phyloP scores from a whole-genome alignment of 2,113 vertebrate genomes.

The Uria aalge region DNA sequence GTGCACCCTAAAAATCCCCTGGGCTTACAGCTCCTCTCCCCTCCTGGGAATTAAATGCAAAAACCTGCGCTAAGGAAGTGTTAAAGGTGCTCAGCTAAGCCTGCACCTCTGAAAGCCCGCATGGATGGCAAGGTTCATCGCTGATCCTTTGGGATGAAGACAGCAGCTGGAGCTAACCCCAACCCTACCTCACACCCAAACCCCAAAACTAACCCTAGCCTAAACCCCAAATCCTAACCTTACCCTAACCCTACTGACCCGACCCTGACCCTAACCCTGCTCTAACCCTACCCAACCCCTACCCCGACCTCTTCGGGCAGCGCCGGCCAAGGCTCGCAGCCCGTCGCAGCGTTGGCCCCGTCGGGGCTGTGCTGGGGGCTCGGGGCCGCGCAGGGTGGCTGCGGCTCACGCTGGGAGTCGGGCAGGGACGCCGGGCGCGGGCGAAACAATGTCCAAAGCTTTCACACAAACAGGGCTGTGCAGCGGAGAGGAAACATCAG shows the following conservation, averaged over 20 bases:
- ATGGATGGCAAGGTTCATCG: accelerated
- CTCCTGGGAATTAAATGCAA: neutral
- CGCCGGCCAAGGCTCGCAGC: neutral
- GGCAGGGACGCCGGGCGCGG: neutral
- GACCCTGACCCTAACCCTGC: no score
- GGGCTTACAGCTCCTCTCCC: neutral
- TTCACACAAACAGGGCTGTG: neutral
- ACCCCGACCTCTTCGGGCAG: neutral
- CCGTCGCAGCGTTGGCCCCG: neutral
- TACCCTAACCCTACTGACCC: neutral
- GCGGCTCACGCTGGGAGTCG: neutral
- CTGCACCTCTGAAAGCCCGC: no score
- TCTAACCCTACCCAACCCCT: no score
- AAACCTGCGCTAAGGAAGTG: accelerated
- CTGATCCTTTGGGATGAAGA: neutral
- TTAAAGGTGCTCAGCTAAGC: neutral
- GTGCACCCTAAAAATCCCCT: neutral
- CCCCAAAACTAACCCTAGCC: no score
- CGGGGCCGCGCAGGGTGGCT: neutral
- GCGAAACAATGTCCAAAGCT: neutral
- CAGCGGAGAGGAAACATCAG: neutral
- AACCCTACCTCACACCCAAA: no score
- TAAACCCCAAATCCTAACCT: no score
- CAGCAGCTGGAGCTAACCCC: neutral
- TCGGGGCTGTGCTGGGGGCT: neutral